These are phyloP conservation scores for Microcebus griseorufus DNA, from an alignment of 2,113 vertebrate species.

Conservation along the genomic window DNA sequence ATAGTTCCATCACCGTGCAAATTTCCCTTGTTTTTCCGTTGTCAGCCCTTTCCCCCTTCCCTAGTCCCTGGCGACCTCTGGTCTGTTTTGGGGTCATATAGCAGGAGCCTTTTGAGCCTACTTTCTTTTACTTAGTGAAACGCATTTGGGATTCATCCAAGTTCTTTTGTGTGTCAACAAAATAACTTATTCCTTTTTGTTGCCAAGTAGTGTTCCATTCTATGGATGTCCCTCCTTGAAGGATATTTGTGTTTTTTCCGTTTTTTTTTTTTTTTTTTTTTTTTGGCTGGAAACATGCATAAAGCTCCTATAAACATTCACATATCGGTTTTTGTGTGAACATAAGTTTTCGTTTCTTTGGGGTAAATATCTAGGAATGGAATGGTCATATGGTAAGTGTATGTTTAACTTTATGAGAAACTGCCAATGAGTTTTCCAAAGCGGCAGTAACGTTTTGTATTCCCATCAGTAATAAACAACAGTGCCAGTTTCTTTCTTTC, in stretches of 20 bases:
- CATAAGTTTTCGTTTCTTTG: neutral
- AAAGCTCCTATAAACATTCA: neutral
- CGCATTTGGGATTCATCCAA: neutral
- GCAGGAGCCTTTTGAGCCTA: neutral
- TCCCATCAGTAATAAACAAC: accelerated
- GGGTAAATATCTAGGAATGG: neutral
- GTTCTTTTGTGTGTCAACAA: neutral
- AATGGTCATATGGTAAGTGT: neutral
- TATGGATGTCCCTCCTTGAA: neutral
- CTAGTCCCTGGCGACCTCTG: neutral
- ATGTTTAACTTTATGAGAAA: neutral
- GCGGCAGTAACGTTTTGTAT: accelerated
- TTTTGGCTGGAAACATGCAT: neutral
- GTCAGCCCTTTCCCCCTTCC: no score
- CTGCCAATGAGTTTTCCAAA: neutral
- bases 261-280: accelerated
- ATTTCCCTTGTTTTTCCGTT: neutral
- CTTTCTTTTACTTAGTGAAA: neutral
- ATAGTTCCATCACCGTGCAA: neutral
- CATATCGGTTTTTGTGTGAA: neutral
- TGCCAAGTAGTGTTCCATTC: neutral
- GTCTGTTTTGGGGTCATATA: neutral
- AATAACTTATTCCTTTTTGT: neutral
- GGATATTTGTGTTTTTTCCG: neutral
- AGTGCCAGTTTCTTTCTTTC: neutral